phyloP scores from a whole-genome alignment of 2,888 invertebrate genomes.

The Spialia ferax region DNA sequence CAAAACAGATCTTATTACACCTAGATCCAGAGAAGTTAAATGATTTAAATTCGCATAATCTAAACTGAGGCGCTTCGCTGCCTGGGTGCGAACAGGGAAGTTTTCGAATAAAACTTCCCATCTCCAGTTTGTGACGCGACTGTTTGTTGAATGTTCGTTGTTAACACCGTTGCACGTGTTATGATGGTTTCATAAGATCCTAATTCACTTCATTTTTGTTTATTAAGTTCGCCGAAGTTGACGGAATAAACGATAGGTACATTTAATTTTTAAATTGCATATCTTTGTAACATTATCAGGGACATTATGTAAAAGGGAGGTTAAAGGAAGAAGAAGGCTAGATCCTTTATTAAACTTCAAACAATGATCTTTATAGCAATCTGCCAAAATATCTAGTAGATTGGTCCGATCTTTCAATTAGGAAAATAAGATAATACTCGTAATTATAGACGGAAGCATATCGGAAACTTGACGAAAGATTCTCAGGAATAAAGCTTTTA shows the following conservation, averaged over 20 bases:
- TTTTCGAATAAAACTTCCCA: constrained; percentile 39
- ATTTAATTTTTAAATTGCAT: no score
- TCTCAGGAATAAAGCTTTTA: no score
- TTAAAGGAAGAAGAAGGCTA: no score
- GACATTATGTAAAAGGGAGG: no score
- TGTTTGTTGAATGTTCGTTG: background rate
- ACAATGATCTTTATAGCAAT: no score
- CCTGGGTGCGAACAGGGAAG: constrained; percentile 26
- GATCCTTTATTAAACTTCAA: no score
- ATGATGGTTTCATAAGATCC: background rate
- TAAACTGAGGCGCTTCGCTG: constrained; percentile 22
- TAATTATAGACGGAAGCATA: no score
- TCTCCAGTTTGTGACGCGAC: constrained; percentile 18
- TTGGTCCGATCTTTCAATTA: no score
- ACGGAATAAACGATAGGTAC: background rate
- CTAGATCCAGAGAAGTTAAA: constrained; percentile 23
- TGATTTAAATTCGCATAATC: constrained; percentile 35
- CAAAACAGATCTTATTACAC: background rate
- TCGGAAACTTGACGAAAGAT: no score
- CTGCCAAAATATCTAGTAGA: no score
- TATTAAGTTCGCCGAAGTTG: background rate
- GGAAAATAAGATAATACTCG: no score
- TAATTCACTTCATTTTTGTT: background rate
- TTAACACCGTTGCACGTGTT: constrained; percentile 10
- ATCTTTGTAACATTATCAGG: no score